Percentiles rank a stretch among this genome's conserved stretches.
Conservation (phyloP, 2,797 vertebrate genomes). For the Lindbergichthys nudifrons region DNA sequence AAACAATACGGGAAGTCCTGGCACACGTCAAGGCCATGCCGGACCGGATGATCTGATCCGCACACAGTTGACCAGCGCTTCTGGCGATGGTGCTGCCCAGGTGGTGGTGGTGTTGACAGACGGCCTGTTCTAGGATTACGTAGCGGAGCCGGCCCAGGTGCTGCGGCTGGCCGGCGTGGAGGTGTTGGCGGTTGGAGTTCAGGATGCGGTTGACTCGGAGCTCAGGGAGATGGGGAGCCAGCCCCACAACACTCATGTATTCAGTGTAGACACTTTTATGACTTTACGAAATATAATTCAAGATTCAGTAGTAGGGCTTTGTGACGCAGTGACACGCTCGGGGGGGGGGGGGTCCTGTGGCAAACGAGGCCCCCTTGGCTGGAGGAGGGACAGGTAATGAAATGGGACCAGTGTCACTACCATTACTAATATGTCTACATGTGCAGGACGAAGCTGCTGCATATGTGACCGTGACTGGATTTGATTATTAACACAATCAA, state of each 20-base stretch:
- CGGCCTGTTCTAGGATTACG: slow-evolving; percentile 86
- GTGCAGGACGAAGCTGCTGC: slow-evolving; percentile 62
- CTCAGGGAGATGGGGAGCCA: slow-evolving; percentile 88
- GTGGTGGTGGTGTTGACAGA: slow-evolving; percentile 89
- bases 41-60: slow-evolving; percentile 87
- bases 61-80: slow-evolving; percentile 84
- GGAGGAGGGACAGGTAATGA: slow-evolving; percentile 91
- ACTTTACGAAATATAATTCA: slow-evolving; percentile 87
- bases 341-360: slow-evolving; percentile 50
- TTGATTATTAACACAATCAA: slow-evolving; percentile 68
- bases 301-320: slow-evolving; percentile 88
- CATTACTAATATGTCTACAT: slow-evolving; percentile 74
- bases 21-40: slow-evolving; percentile 87
- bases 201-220: slow-evolving; percentile 87
- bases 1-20: slow-evolving; percentile 83
- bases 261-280: slow-evolving; percentile 90
- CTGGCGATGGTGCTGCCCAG: slow-evolving; percentile 88
- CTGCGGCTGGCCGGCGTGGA: slow-evolving; percentile 84
- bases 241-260: slow-evolving; percentile 84
- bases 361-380: slow-evolving; percentile 81
- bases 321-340: slow-evolving; percentile 76
- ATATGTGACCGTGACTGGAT: slow-evolving; percentile 60
- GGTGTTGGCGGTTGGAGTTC: slow-evolving; percentile 90
- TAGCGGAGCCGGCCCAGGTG: slow-evolving; percentile 83
- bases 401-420: slow-evolving; percentile 74